These are phyloP conservation scores for Pangasius mekongensis DNA, from an alignment of 2,797 vertebrate species.

Conservation along the genomic window DNA sequence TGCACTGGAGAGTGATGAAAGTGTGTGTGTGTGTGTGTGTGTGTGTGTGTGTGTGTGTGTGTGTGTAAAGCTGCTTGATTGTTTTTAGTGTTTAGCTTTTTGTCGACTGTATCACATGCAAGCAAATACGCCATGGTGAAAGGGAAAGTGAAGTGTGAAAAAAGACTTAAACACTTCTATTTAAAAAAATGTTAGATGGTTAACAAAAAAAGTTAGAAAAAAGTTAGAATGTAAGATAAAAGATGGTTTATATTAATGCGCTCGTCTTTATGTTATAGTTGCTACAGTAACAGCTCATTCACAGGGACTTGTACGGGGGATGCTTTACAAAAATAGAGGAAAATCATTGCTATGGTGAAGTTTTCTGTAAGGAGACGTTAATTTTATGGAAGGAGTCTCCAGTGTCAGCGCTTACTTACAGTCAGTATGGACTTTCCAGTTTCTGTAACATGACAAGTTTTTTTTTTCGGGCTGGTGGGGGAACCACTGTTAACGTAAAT, in stretches of 20 bases:
- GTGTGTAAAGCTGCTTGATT: not conserved
- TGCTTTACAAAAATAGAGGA: not conserved
- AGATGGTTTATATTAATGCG: not conserved
- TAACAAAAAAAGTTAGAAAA: too few species aligned
- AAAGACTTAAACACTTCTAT: not conserved
- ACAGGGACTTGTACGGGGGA: not conserved
- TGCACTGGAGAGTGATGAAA: not conserved
- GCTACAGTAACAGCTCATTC: not conserved
- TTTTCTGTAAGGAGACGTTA: not conserved
- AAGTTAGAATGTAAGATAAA: too few species aligned
- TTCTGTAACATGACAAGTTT: not conserved
- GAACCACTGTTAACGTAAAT: too few species aligned
- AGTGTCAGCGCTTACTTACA: not conserved
- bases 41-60: not conserved
- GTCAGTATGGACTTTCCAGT: not conserved
- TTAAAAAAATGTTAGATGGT: too few species aligned
- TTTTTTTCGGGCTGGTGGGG: too few species aligned
- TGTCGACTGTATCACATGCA: not conserved
- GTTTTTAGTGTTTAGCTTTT: not conserved
- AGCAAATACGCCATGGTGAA: not conserved
- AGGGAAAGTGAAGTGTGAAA: too few species aligned
- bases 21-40: not conserved
- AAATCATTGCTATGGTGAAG: not conserved
- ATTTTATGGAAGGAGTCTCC: constrained; percentile 1
- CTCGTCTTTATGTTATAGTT: not conserved